Conservation (phyloP, 2,797 vertebrate species). For the Sebastes nivosus region DNA sequence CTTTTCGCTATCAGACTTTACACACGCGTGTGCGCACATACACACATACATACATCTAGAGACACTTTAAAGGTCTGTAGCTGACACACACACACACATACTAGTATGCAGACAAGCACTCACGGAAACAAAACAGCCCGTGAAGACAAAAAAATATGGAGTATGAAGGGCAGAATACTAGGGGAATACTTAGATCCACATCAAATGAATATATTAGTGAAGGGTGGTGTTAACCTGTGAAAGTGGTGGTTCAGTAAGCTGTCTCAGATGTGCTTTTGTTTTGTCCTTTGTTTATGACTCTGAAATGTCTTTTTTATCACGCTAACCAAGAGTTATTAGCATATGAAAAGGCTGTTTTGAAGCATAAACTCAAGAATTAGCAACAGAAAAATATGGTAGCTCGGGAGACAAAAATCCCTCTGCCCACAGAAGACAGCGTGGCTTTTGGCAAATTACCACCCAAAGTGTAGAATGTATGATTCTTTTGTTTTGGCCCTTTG, state of each 20-base stretch:
- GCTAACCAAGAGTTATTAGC: constrained; percentile 64
- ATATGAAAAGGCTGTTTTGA: constrained; percentile 68
- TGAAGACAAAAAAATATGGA: constrained; percentile 46
- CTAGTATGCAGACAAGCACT: constrained; percentile 15
- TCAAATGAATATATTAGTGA: constrained; percentile 67
- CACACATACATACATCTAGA: constrained; percentile 2
- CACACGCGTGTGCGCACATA: background rate
- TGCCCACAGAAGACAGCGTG: constrained; percentile 56
- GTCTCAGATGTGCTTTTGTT: constrained; percentile 59
- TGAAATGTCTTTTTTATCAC: constrained; percentile 57
- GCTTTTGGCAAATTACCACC: constrained; percentile 59
- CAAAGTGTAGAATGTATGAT: constrained; percentile 51
- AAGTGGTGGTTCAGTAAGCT: constrained; percentile 61
- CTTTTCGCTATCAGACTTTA: constrained; percentile 25
- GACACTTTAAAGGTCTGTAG: constrained; percentile 12
- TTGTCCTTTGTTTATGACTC: constrained; percentile 65
- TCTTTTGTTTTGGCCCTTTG: constrained; percentile 68
- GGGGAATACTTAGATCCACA: constrained; percentile 63
- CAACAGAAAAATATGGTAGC: constrained; percentile 52
- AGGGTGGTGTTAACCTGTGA: constrained; percentile 71
- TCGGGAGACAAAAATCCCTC: constrained; percentile 55
- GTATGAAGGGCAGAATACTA: constrained; percentile 58
- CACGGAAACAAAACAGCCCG: constrained; percentile 37
- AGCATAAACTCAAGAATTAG: constrained; percentile 51
- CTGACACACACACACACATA: constrained; percentile 9